These are phyloP conservation scores for Narcine bancroftii DNA, from an alignment of 2,113 vertebrate species.

Conservation along the genomic window DNA sequence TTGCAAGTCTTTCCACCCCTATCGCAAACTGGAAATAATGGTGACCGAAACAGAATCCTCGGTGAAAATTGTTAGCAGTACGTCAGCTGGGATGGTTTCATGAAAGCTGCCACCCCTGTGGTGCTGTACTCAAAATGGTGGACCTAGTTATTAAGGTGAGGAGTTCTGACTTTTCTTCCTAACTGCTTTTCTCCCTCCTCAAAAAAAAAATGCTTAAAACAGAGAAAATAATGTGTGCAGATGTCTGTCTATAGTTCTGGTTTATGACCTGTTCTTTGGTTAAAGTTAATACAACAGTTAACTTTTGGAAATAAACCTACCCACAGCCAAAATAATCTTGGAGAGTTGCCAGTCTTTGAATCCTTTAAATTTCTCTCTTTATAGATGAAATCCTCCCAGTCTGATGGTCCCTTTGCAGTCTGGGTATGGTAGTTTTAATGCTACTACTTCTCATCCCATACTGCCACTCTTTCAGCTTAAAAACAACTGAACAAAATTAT, in stretches of 20 bases:
- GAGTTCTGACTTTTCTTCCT: slow-evolving; percentile 27
- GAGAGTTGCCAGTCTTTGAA: not conserved
- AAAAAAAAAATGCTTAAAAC: not conserved
- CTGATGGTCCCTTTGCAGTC: not conserved
- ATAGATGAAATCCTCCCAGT: not conserved
- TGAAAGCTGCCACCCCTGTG: slow-evolving; percentile 12
- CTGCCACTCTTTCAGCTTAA: not conserved
- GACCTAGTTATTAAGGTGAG: slow-evolving; percentile 29
- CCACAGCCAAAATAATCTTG: not conserved
- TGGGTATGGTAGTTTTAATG: not conserved
- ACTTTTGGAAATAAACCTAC: not conserved
- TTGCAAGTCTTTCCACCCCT: slow-evolving; percentile 29
- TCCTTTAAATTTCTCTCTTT: not conserved
- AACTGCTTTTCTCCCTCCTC: not conserved
- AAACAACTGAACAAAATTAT: not conserved
- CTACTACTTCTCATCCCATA: not conserved
- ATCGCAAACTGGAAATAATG: slow-evolving; percentile 31
- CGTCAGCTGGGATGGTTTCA: slow-evolving; percentile 21
- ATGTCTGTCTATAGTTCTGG: not conserved
- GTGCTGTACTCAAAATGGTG: slow-evolving; percentile 34
- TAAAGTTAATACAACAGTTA: not conserved
- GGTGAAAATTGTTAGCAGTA: slow-evolving; percentile 32
- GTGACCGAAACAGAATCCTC: slow-evolving; percentile 33
- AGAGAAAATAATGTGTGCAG: not conserved
- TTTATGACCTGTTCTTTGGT: not conserved